Conservation (phyloP, 2,888 invertebrate species). For the Syrphus vitripennis region DNA sequence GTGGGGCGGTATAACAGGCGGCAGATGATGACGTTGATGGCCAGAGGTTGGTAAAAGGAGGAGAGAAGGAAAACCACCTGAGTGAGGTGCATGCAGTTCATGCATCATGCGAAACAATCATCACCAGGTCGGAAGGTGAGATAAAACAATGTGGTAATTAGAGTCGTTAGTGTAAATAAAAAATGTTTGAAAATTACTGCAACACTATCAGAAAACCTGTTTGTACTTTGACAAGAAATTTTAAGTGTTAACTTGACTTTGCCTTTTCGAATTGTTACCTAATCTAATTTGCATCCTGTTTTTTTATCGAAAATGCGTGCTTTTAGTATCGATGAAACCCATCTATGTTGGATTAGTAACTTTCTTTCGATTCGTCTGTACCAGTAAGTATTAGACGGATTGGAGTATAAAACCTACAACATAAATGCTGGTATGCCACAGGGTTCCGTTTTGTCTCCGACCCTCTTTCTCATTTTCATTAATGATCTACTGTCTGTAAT, state of each 20-base stretch:
- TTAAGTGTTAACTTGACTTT: conserved; percentile 24
- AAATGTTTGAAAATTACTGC: conserved; percentile 61
- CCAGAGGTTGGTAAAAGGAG: background rate
- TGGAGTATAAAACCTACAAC: too few relatives aligned
- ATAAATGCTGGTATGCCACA: too few relatives aligned
- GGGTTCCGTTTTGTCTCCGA: too few relatives aligned
- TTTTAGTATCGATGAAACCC: too few relatives aligned
- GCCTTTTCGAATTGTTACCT: too few relatives aligned
- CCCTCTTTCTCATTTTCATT: too few relatives aligned
- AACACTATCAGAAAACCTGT: conserved; percentile 43
- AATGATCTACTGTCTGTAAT: too few relatives aligned
- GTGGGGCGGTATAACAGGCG: conserved; percentile 44
- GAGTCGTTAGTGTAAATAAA: conserved; percentile 70
- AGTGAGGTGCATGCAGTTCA: conserved; percentile 62
- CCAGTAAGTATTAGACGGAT: too few relatives aligned
- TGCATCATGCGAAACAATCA: conserved; percentile 71
- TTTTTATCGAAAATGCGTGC: too few relatives aligned
- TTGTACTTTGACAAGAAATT: background rate
- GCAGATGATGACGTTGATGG: background rate
- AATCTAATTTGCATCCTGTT: too few relatives aligned
- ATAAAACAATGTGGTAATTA: conserved; percentile 72
- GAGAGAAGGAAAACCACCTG: background rate
- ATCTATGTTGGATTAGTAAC: too few relatives aligned
- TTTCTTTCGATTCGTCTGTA: too few relatives aligned
- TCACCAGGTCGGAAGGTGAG: conserved; percentile 71